These are phyloP conservation scores for Hylomyscus alleni DNA, from an alignment of 2,797 vertebrate genomes.

Conservation along the genomic window DNA sequence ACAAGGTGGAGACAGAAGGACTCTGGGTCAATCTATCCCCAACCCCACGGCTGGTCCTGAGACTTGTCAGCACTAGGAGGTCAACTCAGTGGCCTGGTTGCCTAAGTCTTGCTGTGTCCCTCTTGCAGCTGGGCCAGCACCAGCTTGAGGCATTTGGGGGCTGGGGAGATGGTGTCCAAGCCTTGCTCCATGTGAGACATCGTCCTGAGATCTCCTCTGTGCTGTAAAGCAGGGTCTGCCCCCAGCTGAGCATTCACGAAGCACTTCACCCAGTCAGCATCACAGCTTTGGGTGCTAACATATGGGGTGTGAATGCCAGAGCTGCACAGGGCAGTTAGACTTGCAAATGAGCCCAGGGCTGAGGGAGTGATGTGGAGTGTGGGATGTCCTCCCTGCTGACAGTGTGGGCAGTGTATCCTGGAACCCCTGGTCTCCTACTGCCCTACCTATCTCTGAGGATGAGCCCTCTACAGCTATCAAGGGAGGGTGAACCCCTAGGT, in stretches of 20 bases:
- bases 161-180: not conserved
- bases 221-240: rapidly evolving
- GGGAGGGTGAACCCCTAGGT: not conserved
- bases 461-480: not conserved
- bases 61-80: not conserved
- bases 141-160: not conserved
- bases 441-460: not conserved
- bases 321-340: not conserved
- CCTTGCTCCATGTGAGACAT: not conserved
- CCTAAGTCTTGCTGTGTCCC: not conserved
- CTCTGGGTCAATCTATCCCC: not conserved
- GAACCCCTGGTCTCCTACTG: no score
- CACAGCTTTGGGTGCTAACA: not conserved
- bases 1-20: not conserved
- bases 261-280: not conserved
- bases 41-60: not conserved
- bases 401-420: rapidly evolving
- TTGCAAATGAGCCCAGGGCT: not conserved
- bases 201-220: not conserved
- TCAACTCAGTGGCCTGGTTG: not conserved
- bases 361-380: not conserved
- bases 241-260: not conserved
- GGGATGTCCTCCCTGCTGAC: not conserved
- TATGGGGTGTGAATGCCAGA: not conserved
- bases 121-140: not conserved